Percentiles rank a stretch among this genome's conserved stretches.
Evolutionary conservation across 2,113 vertebrate genomes (phyloP).

Genomic region (Morone chrysops): DNA sequence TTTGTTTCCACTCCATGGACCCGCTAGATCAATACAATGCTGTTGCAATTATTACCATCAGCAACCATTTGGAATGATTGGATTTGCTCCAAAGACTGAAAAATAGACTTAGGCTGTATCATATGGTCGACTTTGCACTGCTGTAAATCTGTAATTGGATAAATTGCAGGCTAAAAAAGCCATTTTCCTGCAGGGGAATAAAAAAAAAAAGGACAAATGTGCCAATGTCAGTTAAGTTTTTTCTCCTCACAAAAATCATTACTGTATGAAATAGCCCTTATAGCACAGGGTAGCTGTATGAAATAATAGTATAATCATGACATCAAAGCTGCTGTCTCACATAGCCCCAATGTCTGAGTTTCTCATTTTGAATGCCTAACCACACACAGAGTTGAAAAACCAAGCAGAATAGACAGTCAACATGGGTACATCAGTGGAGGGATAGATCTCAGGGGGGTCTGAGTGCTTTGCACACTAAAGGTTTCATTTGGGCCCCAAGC

Average conservation of each 20-base stretch:
- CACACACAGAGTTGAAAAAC: conserved; percentile 41
- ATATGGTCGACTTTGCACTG: conserved; percentile 74
- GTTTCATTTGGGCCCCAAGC: conserved; percentile 17
- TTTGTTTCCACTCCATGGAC: conserved; percentile 71
- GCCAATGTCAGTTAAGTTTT: conserved; percentile 67
- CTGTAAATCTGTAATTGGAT: conserved; percentile 82
- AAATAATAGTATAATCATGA: conserved; percentile 58
- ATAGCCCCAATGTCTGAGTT: background rate
- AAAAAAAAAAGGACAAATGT: conserved; percentile 61
- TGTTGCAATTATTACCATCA: conserved; percentile 81
- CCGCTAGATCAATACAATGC: conserved; percentile 76
- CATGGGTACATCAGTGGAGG: conserved; percentile 2
- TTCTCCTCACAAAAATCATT: conserved; percentile 71
- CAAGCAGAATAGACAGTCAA: conserved; percentile 21
- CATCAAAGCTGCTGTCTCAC: conserved; percentile 56
- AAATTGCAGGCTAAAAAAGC: conserved; percentile 76
- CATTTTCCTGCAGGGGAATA: conserved; percentile 66
- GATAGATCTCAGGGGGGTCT: background rate
- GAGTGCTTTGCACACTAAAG: conserved; percentile 31
- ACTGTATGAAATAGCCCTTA: conserved; percentile 64
- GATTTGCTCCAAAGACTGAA: conserved; percentile 78
- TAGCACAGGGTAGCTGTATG: conserved; percentile 51
- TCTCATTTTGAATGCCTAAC: conserved; percentile 52
- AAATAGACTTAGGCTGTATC: conserved; percentile 77
- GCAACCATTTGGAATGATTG: conserved; percentile 79